phyloP scores from a whole-genome alignment of 2,797 vertebrate species.

The Oceanodroma leucorhoa region DNA sequence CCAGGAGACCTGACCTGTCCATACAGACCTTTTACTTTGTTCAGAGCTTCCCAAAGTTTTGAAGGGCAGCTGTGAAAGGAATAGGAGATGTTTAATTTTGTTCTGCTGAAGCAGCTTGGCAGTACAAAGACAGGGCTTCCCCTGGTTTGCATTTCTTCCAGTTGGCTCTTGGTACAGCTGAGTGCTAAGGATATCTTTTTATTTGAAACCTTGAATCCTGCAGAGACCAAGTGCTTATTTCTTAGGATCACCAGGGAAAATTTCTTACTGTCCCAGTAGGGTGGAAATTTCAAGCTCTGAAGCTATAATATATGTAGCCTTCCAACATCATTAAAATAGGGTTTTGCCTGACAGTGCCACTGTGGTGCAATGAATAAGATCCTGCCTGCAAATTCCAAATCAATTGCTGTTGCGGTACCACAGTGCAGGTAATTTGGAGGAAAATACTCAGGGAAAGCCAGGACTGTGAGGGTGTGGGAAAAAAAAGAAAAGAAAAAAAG shows the following conservation, averaged over 20 bases:
- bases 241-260: not conserved
- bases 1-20: not conserved
- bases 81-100: not conserved
- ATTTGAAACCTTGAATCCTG: conserved; percentile 12
- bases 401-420: rapidly evolving
- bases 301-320: not conserved
- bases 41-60: not conserved
- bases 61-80: not conserved
- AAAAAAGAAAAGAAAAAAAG: not conserved
- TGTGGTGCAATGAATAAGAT: not conserved
- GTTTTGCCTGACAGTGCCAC: not conserved
- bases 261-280: not conserved
- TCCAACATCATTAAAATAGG: not conserved
- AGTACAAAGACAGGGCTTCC: rapidly evolving
- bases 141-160: not conserved
- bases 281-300: not conserved
- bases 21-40: not conserved
- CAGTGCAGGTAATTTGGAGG: not conserved
- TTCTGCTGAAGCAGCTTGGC: not conserved
- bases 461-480: not conserved
- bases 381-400: not conserved
- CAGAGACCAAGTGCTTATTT: not conserved
- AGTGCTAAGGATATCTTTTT: not conserved
- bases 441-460: not conserved
- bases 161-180: rapidly evolving